phyloP scores from a whole-genome alignment of 2,888 invertebrate species.

The Caenorhabditis sp. region DNA sequence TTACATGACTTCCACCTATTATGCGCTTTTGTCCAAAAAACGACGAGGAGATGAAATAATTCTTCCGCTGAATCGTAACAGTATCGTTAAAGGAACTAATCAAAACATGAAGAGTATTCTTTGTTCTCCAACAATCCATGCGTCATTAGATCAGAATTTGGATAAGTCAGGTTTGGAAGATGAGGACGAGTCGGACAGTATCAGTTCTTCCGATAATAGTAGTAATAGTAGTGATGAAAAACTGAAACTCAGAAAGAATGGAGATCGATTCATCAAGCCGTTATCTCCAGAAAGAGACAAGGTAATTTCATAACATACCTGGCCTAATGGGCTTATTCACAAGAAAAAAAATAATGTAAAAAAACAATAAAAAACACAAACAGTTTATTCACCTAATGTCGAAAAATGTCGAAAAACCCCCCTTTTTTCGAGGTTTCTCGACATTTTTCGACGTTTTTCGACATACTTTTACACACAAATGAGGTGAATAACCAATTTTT shows the following conservation, averaged over 20 bases:
- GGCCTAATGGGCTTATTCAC: no score
- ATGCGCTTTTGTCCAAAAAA: slow-evolving; percentile 78
- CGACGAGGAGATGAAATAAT: slow-evolving; percentile 75
- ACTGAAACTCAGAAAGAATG: background rate
- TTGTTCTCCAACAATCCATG: slow-evolving; percentile 70
- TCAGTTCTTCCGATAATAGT: background rate
- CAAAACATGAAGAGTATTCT: slow-evolving; percentile 45
- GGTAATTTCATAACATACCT: background rate
- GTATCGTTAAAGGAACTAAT: background rate
- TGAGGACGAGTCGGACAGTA: slow-evolving; percentile 10
- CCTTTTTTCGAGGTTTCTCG: no score
- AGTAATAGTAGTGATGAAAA: slow-evolving; percentile 6
- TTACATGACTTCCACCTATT: slow-evolving; percentile 81
- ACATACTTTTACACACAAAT: no score
- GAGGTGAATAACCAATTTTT: no score
- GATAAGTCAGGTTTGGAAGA: slow-evolving; percentile 63
- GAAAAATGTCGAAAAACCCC: no score
- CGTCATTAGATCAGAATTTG: slow-evolving; percentile 73
- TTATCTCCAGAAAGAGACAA: slow-evolving; percentile 42
- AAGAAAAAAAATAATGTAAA: no score
- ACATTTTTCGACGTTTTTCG: no score
- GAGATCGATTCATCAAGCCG: slow-evolving; percentile 23
- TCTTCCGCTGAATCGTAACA: slow-evolving; percentile 57
- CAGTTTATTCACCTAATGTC: no score
- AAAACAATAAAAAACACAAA: no score